Evolutionary conservation across 2,797 vertebrate genomes (phyloP), one percentile per base, ranked within the genome.

Genomic region (Sylvilagus floridanus): DNA sequence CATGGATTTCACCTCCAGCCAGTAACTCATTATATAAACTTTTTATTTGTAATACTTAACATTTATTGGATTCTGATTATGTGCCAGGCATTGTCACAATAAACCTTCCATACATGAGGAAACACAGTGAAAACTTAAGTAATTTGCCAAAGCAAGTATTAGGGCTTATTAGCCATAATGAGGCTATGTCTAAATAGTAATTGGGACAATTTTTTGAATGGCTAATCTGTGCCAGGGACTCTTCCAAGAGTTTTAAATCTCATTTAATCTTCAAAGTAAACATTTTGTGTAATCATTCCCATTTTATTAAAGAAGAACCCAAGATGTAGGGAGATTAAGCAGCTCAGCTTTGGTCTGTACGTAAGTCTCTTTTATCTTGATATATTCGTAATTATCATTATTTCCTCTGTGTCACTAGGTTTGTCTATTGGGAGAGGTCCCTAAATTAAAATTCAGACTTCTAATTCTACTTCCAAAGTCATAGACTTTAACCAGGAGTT

Each of bases 291-390:
- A 94, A 91, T 88, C 24, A 93, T 76, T 94, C 54, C 60, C 24
- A 62, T 88, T 96, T 91, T 89, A 71, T 65, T 90, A 12, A 76
- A 26, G 77, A 75, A 95, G 26, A 89, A 94, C 79, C 19, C 63
- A 89, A 94, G n/a, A 54, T 92, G 85, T 47, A 93, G 75, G 89
- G 19, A 84, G 52, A 95, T n/a, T 66, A 90, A 54, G 47, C 37
- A 19, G 93, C 12, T 82, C 78, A 24, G 79, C 32, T 1, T 83
- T 91, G 81, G 86, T 68, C 32, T 72, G 60, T 24, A 22, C 5
- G 54, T 69, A 85, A 16, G 26, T 69, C 76, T 76, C 24, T 35
- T 75, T 88, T 84, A 63, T 85, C 81, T 79, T 95, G 83, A 69
- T 62, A 79, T 69, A 42, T 79, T 69, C 72, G 73, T 79, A 87